phyloP scores from a whole-genome alignment of 2,797 vertebrate genomes.

The Clarias platycephalus region DNA sequence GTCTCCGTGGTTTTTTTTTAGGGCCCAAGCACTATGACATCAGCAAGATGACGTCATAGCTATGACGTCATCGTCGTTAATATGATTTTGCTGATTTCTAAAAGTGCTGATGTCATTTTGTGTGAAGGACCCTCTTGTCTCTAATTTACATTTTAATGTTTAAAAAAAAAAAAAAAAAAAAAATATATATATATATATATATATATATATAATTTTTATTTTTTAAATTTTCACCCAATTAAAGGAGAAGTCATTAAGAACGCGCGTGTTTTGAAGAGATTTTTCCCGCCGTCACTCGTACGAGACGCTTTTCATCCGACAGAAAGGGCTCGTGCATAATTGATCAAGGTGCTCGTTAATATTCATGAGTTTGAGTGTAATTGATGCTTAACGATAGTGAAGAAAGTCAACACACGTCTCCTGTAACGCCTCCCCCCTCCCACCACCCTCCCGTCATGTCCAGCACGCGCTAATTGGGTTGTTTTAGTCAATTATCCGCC shows the following conservation, averaged over 20 bases:
- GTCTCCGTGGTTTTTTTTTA: too few relatives aligned
- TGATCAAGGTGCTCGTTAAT: slow-evolving; percentile 44
- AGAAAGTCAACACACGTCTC: neutral
- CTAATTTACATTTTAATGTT: neutral
- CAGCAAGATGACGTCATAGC: too few relatives aligned
- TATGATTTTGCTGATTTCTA: too few relatives aligned
- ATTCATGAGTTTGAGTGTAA: slow-evolving; percentile 46
- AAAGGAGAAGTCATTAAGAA: neutral
- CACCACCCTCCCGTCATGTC: neutral
- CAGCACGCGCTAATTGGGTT: slow-evolving; percentile 35
- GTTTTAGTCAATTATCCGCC: slow-evolving; percentile 33
- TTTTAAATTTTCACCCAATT: neutral
- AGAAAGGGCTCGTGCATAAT: slow-evolving; percentile 43
- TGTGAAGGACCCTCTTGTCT: too few relatives aligned
- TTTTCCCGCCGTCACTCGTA: neutral
- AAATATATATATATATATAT: too few relatives aligned
- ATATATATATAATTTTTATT: neutral
- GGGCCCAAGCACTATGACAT: too few relatives aligned
- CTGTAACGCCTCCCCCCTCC: neutral
- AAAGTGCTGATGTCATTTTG: too few relatives aligned
- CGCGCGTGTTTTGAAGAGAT: neutral
- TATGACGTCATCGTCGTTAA: too few relatives aligned
- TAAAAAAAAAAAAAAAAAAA: too few relatives aligned
- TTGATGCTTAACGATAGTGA: neutral
- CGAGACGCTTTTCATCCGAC: neutral